Evolutionary conservation across 2,797 vertebrate species (phyloP).

Genomic region (Brachyalestes nurse): DNA sequence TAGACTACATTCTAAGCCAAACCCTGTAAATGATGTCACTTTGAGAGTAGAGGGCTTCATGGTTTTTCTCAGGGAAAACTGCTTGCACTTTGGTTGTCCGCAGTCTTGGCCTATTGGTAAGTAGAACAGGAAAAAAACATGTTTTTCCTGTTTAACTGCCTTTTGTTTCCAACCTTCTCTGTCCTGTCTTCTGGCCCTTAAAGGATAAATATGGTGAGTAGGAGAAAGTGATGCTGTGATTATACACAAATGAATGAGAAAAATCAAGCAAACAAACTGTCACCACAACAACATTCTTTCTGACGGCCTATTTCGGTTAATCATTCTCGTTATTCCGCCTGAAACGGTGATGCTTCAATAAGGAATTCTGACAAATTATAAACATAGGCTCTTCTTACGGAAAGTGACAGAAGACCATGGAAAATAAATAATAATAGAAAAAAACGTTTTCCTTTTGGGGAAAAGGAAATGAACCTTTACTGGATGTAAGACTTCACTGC

Average conservation of each 20-base stretch:
- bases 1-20: not conserved
- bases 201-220: not conserved
- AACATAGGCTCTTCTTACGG: conserved; percentile 35
- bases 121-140: conserved; percentile 9
- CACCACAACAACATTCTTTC: not conserved
- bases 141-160: not conserved
- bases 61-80: not conserved
- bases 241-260: not conserved
- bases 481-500: conserved; percentile 43
- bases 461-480: conserved; percentile 53
- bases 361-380: conserved; percentile 43
- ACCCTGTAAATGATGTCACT: not conserved
- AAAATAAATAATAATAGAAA: conserved; percentile 38
- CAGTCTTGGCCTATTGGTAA: not conserved
- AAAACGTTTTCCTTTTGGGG: conserved; percentile 27
- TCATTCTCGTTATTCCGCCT: not conserved
- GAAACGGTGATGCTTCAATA: conserved; percentile 16
- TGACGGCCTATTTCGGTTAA: not conserved
- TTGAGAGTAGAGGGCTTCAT: not conserved
- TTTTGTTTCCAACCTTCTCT: conserved; percentile 13
- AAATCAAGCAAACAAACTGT: not conserved
- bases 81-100: not conserved
- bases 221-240: conserved; percentile 1
- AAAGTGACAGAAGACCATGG: conserved; percentile 36
- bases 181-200: conserved; percentile 1